phyloP scores from a whole-genome alignment of 2,888 invertebrate genomes.

The Nephrotoma flavescens region DNA sequence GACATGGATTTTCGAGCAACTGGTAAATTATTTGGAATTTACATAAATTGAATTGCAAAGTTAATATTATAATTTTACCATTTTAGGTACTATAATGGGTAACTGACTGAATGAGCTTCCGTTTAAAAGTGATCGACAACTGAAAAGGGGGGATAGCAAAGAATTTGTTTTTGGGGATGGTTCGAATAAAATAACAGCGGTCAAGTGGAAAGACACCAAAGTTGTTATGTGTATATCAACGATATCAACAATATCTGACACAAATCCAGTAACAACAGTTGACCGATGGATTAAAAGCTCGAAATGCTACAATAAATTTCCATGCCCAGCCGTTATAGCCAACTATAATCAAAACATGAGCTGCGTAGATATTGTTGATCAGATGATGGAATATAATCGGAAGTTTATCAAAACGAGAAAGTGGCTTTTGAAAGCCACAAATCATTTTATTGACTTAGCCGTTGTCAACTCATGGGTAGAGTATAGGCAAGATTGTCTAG shows the following conservation, averaged over 20 bases:
- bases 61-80: neutral
- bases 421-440: neutral
- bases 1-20: no score
- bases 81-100: neutral
- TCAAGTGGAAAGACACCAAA: neutral
- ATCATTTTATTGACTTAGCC: neutral
- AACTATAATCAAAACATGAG: neutral
- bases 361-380: conserved; percentile 5
- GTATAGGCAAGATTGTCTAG: neutral
- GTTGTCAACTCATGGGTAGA: neutral
- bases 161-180: neutral
- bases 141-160: neutral
- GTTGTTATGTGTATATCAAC: neutral
- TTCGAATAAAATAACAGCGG: neutral
- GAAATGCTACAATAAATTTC: neutral
- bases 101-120: neutral
- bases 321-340: neutral
- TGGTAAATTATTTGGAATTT: no score
- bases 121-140: no score
- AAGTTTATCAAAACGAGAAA: neutral
- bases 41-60: neutral
- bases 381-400: neutral
- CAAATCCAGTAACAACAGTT: no score
- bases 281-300: no score
- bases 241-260: no score